Evolutionary conservation across 2,113 vertebrate species (phyloP), one percentile per base, ranked within the genome.

Genomic region (Oncorhynchus gorbuscha): DNA sequence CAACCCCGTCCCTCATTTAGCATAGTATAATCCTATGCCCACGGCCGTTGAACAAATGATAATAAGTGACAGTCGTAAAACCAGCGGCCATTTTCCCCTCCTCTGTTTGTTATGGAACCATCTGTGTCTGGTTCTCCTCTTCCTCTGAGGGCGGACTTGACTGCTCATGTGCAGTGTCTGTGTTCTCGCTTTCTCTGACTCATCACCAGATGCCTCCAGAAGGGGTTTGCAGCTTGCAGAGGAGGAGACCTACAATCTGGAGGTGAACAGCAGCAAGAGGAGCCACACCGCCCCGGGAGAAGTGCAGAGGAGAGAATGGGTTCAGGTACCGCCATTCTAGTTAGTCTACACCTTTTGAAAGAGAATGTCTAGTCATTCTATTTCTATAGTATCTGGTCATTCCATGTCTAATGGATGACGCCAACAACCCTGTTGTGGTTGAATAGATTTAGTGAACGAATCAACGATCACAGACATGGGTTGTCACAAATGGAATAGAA

Each of bases 271-370:
- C 71, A 87, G 83, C 35, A 74, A 76, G 74, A 89, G 90, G 88
- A 92, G 93, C 8, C 94, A 86, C 79, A 95, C 94, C 3, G 94
- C 95, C 69, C 95, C 95, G 22, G 87, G 90, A 81, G 97, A 94
- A 87, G 91, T 88, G 68, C 95, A 94, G 55, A 95, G 97, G 80
- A 96, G 92, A 85, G 93, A 92, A 88, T 99, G 98, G 98, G 90
- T 94, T 69, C 95, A 96, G 97, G 97, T 99, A 87, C 35, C 81
- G 64, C 16, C 67, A 55, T 20, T 32, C 67, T 69, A 9, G 22
- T 22, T 5, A 20, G 11, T 22, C 65, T 66, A n/a, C 16, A 39
- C 16, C 66, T 5, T 5, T n/a, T 39, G 12, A 62, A 62, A 62
- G 2, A 22, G 51, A 62, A 62, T 18, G 16, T 62, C 20, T 62